These are phyloP conservation scores for Plutomurus gul DNA, from an alignment of 1,140 invertebrate species.

Conservation along the genomic window DNA sequence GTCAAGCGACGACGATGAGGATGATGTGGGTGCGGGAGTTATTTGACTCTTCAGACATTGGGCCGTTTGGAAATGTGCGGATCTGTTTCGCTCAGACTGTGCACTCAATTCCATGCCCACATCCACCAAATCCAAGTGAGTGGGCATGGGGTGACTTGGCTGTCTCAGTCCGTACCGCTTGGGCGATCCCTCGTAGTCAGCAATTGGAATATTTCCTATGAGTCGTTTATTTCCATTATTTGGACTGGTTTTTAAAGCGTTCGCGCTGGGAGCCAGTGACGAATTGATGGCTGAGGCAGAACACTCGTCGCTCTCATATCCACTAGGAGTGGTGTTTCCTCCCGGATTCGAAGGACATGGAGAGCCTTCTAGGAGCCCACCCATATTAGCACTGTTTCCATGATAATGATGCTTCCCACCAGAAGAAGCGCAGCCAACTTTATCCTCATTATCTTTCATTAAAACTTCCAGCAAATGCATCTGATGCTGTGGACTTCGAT, in stretches of 20 bases:
- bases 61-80: slow-evolving; percentile 5
- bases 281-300: slow-evolving; percentile 17
- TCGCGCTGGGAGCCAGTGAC: not conserved
- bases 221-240: slow-evolving; percentile 59
- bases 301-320: slow-evolving; percentile 53
- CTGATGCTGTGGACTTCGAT: not conserved
- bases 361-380: slow-evolving; percentile 21
- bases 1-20: slow-evolving; percentile 40
- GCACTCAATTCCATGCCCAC: slow-evolving; percentile 7
- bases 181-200: slow-evolving; percentile 89
- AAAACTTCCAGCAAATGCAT: slow-evolving; percentile 20
- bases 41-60: not conserved
- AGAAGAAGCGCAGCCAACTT: slow-evolving; percentile 62
- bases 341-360: slow-evolving; percentile 44
- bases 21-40: slow-evolving; percentile 36
- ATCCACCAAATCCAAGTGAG: slow-evolving; percentile 51
- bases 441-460: slow-evolving; percentile 7
- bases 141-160: slow-evolving; percentile 50
- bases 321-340: slow-evolving; percentile 48
- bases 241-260: slow-evolving; percentile 58
- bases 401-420: not conserved
- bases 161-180: slow-evolving; percentile 66
- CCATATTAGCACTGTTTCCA: not conserved
- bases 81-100: slow-evolving; percentile 1
- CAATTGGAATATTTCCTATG: slow-evolving; percentile 84